Evolutionary conservation across 2,888 invertebrate species (phyloP).

Genomic region (Crematogaster levior): DNA sequence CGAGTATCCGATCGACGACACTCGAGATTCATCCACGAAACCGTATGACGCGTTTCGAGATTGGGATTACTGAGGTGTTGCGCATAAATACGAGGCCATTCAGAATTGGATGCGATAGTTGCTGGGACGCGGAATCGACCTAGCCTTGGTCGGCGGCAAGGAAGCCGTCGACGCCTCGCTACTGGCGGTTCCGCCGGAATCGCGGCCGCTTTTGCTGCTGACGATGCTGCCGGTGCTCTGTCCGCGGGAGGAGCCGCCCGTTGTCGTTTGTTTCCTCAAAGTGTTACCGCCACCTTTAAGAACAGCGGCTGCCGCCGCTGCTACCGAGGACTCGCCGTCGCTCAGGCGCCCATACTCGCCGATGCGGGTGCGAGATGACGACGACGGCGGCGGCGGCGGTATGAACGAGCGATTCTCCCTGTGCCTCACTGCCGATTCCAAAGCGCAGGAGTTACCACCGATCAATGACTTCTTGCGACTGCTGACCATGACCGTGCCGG

Average conservation of each 20-base stretch:
- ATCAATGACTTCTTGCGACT: constrained; percentile 85
- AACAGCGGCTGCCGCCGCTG: neutral
- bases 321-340: constrained; percentile 83
- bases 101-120: constrained; percentile 92
- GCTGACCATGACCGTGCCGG: constrained; percentile 84
- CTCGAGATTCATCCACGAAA: neutral
- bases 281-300: constrained; percentile 74
- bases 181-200: constrained; percentile 87
- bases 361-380: constrained; percentile 86
- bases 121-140: constrained; percentile 88
- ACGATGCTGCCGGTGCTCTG: constrained; percentile 83
- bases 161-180: constrained; percentile 87
- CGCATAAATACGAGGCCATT: neutral
- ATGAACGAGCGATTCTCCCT: constrained; percentile 86
- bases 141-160: constrained; percentile 89
- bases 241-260: constrained; percentile 74
- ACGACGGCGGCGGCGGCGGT: constrained; percentile 86
- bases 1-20: neutral
- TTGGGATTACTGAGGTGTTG: no score
- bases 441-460: neutral
- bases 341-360: constrained; percentile 88
- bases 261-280: constrained; percentile 73
- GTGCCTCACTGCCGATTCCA: constrained; percentile 81
- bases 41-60: neutral
- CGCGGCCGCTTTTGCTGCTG: constrained; percentile 86